Evolutionary conservation across 2,113 vertebrate species (phyloP), one percentile per base, ranked within the genome.

Genomic region (Pitta sordida): DNA sequence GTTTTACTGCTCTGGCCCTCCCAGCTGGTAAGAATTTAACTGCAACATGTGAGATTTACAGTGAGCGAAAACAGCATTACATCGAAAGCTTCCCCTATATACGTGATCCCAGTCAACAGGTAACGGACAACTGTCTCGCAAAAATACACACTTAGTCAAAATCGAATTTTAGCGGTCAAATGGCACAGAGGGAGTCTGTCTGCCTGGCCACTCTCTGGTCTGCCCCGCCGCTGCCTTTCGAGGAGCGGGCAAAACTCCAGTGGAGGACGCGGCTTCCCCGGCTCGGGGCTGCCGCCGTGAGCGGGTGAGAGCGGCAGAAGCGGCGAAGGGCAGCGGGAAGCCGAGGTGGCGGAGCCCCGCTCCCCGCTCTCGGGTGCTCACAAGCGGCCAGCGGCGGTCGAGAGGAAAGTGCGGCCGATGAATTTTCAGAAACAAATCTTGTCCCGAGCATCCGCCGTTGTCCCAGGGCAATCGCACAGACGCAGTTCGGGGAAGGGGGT

Each of bases 1-100:
- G 20, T 53, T 96, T 96, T 94, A 94, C 82, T 88, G 67, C 70
- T 94, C 84, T 74, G 90, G 89, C 94, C 91, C 90, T 95, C 87
- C 84, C 95, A 94, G 79, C 51, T 96, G 89, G 74, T 71, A 91
- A 95, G 89, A 85, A 91, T 93, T 91, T 91, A 89, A 20, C 79
- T 92, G 75, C 70, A 89, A 58, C 74, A 59, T 82, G 55, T 80
- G 86, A 70, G 77, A 84, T 93, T 84, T 92, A 82, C 69, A 91
- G 86, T 56, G 34, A 92, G 59, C 1, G 19, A 90, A 79, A 94
- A 18, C 41, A n/a, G 34, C 34, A 27, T 36, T 63, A 9, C 36
- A 80, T 55, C 58, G 82, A 96, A 91, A 93, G 44, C 67, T 62
- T 73, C 41, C 34, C 20, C 32, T 27, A 1, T 3, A 6, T 22